A percentile compares a stretch with the other conserved stretches of the same genome.
phyloP scores from a whole-genome alignment of 2,797 vertebrate genomes.

The Trichosurus vulpecula region DNA sequence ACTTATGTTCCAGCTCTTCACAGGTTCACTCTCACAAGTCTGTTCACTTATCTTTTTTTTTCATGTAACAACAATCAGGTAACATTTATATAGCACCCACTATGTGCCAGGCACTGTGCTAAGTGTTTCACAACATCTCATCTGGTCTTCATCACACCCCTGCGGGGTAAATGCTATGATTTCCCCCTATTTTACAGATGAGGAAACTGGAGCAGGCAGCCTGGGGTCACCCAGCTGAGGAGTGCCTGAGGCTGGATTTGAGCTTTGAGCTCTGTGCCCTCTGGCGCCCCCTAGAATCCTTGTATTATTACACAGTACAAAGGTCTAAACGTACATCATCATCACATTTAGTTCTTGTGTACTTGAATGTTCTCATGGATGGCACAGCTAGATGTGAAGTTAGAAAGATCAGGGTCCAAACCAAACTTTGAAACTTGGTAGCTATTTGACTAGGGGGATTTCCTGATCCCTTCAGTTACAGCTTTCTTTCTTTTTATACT shows the following conservation, averaged over 20 bases:
- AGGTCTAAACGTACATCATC: neutral
- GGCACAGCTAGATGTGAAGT: neutral
- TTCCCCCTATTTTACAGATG: neutral
- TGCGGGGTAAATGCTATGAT: neutral
- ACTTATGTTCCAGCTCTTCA: neutral
- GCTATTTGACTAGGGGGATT: too few species aligned
- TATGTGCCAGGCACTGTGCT: neutral
- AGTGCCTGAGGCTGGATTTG: too few species aligned
- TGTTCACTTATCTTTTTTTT: neutral
- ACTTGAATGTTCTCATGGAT: neutral
- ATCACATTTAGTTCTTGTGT: neutral
- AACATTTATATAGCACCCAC: neutral
- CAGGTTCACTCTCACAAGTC: neutral
- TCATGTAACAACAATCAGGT: neutral
- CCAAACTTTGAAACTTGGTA: too few species aligned
- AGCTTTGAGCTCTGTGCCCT: neutral
- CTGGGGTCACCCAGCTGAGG: neutral
- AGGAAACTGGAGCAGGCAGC: neutral
- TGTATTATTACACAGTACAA: neutral
- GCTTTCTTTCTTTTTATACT: too few species aligned
- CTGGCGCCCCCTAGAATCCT: neutral
- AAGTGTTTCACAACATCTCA: neutral
- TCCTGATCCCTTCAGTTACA: too few species aligned
- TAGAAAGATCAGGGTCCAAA: neutral
- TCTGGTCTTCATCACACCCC: neutral